Conservation (phyloP, 2,113 vertebrate species). For the human (Homo sapiens) region GRCh38 chr6:101220001-101220500, state of each 20-base stretch:
- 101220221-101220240: neutral
- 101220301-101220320: neutral
- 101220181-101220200: neutral
- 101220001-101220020: neutral
- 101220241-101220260: neutral
- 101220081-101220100: neutral
- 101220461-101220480: conserved; percentile 23
- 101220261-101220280: neutral
- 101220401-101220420: conserved; percentile 33
- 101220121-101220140: conserved; percentile 12
- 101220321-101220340: neutral
- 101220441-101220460: conserved; percentile 50
- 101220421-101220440: neutral
- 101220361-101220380: conserved; percentile 20
- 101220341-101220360: neutral
- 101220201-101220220: neutral
- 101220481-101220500: conserved; percentile 20
- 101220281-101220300: neutral
- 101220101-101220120: neutral
- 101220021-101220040: conserved; percentile 1
- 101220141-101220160: neutral
- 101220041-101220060: neutral
- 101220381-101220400: neutral
- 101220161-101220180: neutral
- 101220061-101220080: neutral